Conservation (phyloP, 2,888 invertebrate genomes). For the Gasteruption jaculator region DNA sequence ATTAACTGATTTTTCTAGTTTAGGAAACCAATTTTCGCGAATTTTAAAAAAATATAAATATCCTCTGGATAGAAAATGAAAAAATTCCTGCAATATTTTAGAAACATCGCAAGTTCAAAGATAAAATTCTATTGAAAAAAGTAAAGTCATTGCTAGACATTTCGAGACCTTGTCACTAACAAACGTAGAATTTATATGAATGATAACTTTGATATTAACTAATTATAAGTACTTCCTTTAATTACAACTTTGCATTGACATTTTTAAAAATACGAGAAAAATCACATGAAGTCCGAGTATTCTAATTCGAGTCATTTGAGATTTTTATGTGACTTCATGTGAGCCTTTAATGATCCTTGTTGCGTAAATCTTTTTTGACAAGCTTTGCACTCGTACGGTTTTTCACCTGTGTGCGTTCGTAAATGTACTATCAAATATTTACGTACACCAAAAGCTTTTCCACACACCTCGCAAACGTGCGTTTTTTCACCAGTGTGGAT, state of each 20-base stretch:
- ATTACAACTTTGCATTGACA: slow-evolving; percentile 1
- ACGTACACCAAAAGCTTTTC: slow-evolving; percentile 39
- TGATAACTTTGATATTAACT: not conserved
- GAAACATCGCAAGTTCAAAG: too few species aligned
- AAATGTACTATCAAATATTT: slow-evolving; percentile 41
- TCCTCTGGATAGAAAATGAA: slow-evolving; percentile 32
- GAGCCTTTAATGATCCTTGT: slow-evolving; percentile 44
- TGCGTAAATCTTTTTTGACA: slow-evolving; percentile 48
- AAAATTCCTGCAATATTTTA: slow-evolving; percentile 15
- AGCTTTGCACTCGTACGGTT: slow-evolving; percentile 43
- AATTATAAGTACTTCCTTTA: not conserved
- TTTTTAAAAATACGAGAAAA: not conserved
- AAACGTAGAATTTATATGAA: too few species aligned
- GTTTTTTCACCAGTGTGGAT: slow-evolving; percentile 42
- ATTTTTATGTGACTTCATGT: slow-evolving; percentile 38
- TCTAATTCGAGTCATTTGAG: slow-evolving; percentile 28
- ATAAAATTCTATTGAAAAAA: too few species aligned
- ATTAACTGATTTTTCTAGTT: too few species aligned
- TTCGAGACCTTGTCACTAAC: too few species aligned
- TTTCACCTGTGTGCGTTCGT: slow-evolving; percentile 44
- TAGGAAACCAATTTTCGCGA: too few species aligned
- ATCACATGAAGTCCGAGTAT: slow-evolving; percentile 1
- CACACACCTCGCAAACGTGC: slow-evolving; percentile 40
- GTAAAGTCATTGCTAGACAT: too few species aligned
- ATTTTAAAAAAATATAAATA: too few species aligned